Evolutionary conservation across 2,888 invertebrate species (phyloP).

Genomic region (Drosophila mimica): DNA sequence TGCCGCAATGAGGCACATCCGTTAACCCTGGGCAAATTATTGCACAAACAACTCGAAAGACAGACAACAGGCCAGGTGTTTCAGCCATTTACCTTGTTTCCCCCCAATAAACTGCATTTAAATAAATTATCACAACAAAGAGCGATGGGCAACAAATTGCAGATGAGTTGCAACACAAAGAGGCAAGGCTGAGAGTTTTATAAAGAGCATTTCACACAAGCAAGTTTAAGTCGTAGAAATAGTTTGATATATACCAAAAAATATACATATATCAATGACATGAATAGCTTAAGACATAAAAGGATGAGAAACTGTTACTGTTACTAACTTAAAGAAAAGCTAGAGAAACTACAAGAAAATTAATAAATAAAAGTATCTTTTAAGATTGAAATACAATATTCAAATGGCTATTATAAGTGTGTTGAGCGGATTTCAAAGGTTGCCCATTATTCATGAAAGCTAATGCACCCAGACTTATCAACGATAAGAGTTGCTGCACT

Average conservation of each 20-base stretch:
- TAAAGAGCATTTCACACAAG: slow-evolving; percentile 18
- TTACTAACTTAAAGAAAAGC: background rate
- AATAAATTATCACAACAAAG: slow-evolving; percentile 69
- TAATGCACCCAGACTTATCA: background rate
- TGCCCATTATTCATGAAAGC: background rate
- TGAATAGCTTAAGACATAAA: background rate
- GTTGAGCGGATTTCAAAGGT: background rate
- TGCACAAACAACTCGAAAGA: slow-evolving; percentile 31
- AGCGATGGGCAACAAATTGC: slow-evolving; percentile 15
- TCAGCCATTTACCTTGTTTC: slow-evolving; percentile 4
- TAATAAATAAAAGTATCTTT: too few species aligned
- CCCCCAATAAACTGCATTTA: slow-evolving; percentile 66
- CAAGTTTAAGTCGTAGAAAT: slow-evolving; percentile 9
- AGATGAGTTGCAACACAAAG: slow-evolving; percentile 24
- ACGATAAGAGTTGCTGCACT: slow-evolving; percentile 5
- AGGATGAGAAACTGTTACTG: background rate
- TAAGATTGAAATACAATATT: background rate
- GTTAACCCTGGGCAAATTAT: slow-evolving; percentile 42
- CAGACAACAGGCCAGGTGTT: slow-evolving; percentile 56
- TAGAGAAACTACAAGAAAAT: background rate
- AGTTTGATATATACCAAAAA: background rate
- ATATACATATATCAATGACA: background rate
- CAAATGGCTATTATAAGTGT: background rate
- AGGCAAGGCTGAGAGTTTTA: background rate
- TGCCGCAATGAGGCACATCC: slow-evolving; percentile 43